These are phyloP conservation scores for Anorthoa munda DNA, from an alignment of 2,888 invertebrate species.

Conservation along the genomic window DNA sequence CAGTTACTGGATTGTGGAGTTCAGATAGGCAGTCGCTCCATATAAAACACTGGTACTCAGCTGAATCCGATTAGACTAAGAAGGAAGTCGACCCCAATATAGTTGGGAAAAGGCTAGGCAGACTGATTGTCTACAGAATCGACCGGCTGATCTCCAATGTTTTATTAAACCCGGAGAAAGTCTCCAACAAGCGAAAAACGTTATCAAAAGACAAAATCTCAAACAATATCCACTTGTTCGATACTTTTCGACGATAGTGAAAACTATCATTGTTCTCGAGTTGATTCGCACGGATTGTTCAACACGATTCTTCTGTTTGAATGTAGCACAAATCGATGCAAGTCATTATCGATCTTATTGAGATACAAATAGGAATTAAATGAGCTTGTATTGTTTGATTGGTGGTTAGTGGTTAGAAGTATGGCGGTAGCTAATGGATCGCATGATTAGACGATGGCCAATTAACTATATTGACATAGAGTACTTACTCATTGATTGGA, in stretches of 20 bases:
- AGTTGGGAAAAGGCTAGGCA: no score
- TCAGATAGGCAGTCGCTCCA: no score
- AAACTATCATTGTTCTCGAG: constrained; percentile 72
- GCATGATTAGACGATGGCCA: constrained; percentile 30
- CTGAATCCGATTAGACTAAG: no score
- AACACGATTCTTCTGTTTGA: constrained; percentile 18
- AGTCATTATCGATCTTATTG: background rate
- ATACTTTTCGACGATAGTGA: constrained; percentile 69
- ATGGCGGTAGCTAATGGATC: constrained; percentile 16
- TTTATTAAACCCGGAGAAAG: constrained; percentile 43
- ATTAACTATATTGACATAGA: constrained; percentile 26
- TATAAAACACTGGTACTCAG: no score
- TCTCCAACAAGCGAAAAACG: constrained; percentile 34
- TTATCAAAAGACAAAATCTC: constrained; percentile 35
- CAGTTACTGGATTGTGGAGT: no score
- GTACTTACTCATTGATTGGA: constrained; percentile 1
- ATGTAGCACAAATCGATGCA: constrained; percentile 31
- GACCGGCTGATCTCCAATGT: background rate
- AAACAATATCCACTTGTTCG: constrained; percentile 57
- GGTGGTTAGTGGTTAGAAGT: background rate
- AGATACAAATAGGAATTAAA: background rate
- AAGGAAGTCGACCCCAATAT: no score
- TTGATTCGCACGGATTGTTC: constrained; percentile 64
- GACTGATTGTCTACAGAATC: no score
- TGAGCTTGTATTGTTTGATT: background rate